Conservation (phyloP, 1,140 invertebrate species). For the Holcopasites calliopsidis region DNA sequence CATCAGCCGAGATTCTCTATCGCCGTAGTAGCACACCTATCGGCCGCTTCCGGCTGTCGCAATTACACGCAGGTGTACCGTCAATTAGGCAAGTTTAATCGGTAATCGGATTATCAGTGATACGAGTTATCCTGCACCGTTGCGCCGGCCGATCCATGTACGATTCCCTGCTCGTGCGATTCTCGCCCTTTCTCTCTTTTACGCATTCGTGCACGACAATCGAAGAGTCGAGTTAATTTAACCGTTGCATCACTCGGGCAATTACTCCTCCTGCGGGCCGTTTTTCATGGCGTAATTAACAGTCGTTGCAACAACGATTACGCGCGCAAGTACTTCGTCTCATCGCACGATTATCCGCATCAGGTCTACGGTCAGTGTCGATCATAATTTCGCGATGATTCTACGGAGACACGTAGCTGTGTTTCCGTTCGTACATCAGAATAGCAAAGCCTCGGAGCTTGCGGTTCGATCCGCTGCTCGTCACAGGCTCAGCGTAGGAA, state of each 20-base stretch:
- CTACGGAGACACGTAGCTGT: too few species aligned
- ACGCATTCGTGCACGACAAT: neutral
- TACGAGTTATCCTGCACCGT: constrained; percentile 48
- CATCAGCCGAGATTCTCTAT: constrained; percentile 34
- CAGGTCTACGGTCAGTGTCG: neutral
- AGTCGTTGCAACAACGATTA: neutral
- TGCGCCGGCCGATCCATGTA: constrained; percentile 11
- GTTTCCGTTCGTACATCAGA: too few species aligned
- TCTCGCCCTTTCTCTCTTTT: neutral
- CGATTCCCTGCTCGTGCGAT: neutral
- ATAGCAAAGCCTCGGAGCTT: too few species aligned
- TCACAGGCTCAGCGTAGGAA: too few species aligned
- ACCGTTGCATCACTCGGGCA: constrained; percentile 30
- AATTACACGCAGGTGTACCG: constrained; percentile 56
- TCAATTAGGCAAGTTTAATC: constrained; percentile 64
- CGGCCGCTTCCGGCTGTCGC: constrained; percentile 37
- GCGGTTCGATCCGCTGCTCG: too few species aligned
- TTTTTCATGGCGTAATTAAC: constrained; percentile 21
- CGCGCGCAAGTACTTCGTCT: constrained; percentile 1
- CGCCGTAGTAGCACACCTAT: constrained; percentile 47
- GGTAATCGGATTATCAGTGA: constrained; percentile 59
- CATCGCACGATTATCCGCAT: constrained; percentile 13
- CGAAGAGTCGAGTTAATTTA: constrained; percentile 56
- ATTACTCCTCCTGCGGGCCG: constrained; percentile 29
- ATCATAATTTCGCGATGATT: constrained; percentile 19